Conservation (phyloP, 2,888 invertebrate genomes). For the Dendrolimus pini region DNA sequence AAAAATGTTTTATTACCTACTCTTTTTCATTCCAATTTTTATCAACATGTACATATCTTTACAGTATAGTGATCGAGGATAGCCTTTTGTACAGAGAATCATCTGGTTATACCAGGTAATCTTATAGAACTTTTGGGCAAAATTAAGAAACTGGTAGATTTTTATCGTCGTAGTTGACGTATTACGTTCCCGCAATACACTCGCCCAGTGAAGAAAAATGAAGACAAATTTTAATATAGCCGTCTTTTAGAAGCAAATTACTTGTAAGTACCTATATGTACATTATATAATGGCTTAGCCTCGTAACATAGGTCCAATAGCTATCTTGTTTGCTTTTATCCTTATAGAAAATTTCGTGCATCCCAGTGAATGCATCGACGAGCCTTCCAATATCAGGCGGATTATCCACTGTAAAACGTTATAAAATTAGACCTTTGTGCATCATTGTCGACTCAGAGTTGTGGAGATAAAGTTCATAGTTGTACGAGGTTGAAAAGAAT, state of each 20-base stretch:
- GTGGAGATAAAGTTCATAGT: slow-evolving; percentile 35
- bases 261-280: neutral
- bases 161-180: too few relatives aligned
- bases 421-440: slow-evolving; percentile 36
- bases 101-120: too few relatives aligned
- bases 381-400: slow-evolving; percentile 72
- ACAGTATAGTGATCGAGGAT: too few relatives aligned
- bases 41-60: too few relatives aligned
- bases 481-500: slow-evolving; percentile 33
- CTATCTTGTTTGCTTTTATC: slow-evolving; percentile 76
- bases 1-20: slow-evolving; percentile 46
- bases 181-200: too few relatives aligned
- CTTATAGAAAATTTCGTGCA: slow-evolving; percentile 76
- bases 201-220: too few relatives aligned
- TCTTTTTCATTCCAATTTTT: slow-evolving; percentile 31
- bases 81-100: too few relatives aligned
- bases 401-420: slow-evolving; percentile 65
- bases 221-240: neutral
- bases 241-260: slow-evolving; percentile 1
- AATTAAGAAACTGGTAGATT: too few relatives aligned
- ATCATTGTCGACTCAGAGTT: slow-evolving; percentile 33
- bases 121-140: too few relatives aligned
- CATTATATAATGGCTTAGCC: slow-evolving; percentile 9
- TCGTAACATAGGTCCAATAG: slow-evolving; percentile 62
- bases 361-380: slow-evolving; percentile 70